Evolutionary conservation across 2,113 vertebrate genomes (phyloP).

Genomic region (Oryctolagus cuniculus): DNA sequence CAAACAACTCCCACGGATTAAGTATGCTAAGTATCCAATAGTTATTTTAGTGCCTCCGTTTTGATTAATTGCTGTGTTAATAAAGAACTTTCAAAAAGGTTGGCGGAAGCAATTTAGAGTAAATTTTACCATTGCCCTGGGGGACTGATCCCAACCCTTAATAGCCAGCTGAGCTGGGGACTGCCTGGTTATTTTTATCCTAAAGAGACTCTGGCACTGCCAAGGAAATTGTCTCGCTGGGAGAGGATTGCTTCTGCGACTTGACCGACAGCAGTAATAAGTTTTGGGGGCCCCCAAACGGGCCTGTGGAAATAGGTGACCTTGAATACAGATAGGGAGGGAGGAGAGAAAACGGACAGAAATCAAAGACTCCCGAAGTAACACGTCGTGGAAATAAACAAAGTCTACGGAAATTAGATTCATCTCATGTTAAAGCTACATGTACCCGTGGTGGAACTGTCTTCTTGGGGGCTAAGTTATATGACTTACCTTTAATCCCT

Average conservation of each 20-base stretch:
- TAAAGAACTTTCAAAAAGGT: constrained; percentile 65
- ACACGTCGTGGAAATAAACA: constrained; percentile 10
- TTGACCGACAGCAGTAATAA: not conserved
- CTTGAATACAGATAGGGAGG: constrained; percentile 26
- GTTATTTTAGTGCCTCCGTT: constrained; percentile 67
- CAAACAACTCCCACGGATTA: constrained; percentile 35
- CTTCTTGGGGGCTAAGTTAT: not conserved
- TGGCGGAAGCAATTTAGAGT: constrained; percentile 57
- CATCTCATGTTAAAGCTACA: constrained; percentile 40
- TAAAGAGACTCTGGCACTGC: not conserved
- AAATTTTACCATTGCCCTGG: constrained; percentile 62
- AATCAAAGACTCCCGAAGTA: constrained; percentile 54
- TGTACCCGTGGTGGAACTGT: not conserved
- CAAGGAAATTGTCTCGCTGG: not conserved
- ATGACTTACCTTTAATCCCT: not conserved
- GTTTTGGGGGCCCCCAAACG: not conserved
- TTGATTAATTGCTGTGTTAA: constrained; percentile 70
- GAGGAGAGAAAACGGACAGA: constrained; percentile 52
- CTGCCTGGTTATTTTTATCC: constrained; percentile 49
- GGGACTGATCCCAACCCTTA: constrained; percentile 49
- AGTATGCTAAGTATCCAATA: not conserved
- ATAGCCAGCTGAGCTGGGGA: not conserved
- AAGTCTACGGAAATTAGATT: constrained; percentile 32
- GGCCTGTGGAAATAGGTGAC: not conserved
- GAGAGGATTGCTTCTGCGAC: not conserved